A percentile compares a stretch with the other conserved stretches of the same genome.
Conservation (phyloP, 2,797 vertebrate species). For the Hylomyscus alleni region DNA sequence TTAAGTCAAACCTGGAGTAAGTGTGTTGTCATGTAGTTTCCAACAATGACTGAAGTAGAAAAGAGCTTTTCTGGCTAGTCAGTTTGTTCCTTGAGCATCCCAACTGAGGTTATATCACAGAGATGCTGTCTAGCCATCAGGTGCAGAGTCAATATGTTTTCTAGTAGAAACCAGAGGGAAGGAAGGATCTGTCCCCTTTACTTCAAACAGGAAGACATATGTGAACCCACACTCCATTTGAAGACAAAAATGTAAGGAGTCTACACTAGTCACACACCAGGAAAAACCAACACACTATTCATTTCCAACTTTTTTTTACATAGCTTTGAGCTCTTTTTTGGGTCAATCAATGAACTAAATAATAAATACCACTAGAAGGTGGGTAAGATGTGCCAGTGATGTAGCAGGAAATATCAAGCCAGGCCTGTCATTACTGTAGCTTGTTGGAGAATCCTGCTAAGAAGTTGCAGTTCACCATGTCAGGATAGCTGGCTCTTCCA, state of each 20-base stretch:
- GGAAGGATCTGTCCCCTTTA: neutral
- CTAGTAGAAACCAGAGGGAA: conserved; percentile 9
- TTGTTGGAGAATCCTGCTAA: neutral
- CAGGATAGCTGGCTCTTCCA: neutral
- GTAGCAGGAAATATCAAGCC: neutral
- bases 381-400: neutral
- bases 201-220: conserved; percentile 7
- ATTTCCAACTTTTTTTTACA: conserved; percentile 26
- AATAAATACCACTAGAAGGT: conserved; percentile 34
- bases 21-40: conserved; percentile 9
- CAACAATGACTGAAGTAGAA: conserved; percentile 45
- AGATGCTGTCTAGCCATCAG: conserved; percentile 4
- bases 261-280: neutral
- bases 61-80: conserved; percentile 40
- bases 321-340: conserved; percentile 37
- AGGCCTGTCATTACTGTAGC: neutral
- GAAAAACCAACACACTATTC: neutral
- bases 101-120: conserved; percentile 6
- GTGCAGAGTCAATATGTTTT: neutral
- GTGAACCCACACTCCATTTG: conserved; percentile 29
- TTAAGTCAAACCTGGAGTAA: neutral
- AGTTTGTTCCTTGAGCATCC: conserved; percentile 71
- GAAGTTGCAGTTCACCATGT: neutral
- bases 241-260: conserved; percentile 50
- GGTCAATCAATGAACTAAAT: conserved; percentile 56